Conservation (phyloP, 2,888 invertebrate species). For the Dicyrtomina minuta region DNA sequence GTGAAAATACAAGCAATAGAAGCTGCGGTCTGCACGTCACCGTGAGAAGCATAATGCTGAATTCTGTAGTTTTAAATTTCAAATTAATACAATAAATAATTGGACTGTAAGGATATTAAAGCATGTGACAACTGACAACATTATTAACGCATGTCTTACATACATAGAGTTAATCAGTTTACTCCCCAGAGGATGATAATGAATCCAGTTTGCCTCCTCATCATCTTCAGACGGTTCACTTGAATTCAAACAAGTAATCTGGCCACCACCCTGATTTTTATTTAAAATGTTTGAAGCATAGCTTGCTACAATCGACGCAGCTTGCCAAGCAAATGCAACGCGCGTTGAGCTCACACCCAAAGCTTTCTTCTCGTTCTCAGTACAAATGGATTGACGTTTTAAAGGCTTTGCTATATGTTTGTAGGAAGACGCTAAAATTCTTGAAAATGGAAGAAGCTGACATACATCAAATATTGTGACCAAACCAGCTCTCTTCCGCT, state of each 20-base stretch:
- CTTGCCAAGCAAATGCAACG: constrained; percentile 47
- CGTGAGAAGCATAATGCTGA: constrained; percentile 70
- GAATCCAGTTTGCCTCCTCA: constrained; percentile 71
- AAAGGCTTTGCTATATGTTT: constrained; percentile 38
- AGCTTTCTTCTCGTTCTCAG: constrained; percentile 40
- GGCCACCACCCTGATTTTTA: neutral
- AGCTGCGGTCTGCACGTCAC: constrained; percentile 81
- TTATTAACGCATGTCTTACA: constrained; percentile 62
- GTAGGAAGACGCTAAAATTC: constrained; percentile 80
- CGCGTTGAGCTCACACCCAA: constrained; percentile 33
- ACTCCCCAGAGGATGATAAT: constrained; percentile 82
- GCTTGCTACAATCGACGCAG: constrained; percentile 42
- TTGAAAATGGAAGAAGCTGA: constrained; percentile 74
- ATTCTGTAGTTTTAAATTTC: constrained; percentile 63
- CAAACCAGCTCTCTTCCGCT: constrained; percentile 60
- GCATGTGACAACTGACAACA: neutral
- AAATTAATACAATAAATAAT: constrained; percentile 13
- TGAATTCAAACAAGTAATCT: neutral
- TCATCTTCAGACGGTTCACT: constrained; percentile 59
- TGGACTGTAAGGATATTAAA: constrained; percentile 39
- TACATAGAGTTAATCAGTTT: constrained; percentile 81
- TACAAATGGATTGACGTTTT: constrained; percentile 37
- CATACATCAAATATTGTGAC: constrained; percentile 74
- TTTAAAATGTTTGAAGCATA: constrained; percentile 4
- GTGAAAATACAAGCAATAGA: constrained; percentile 48